phyloP scores from a whole-genome alignment of 2,797 vertebrate genomes.

The Leptoclinus maculatus region DNA sequence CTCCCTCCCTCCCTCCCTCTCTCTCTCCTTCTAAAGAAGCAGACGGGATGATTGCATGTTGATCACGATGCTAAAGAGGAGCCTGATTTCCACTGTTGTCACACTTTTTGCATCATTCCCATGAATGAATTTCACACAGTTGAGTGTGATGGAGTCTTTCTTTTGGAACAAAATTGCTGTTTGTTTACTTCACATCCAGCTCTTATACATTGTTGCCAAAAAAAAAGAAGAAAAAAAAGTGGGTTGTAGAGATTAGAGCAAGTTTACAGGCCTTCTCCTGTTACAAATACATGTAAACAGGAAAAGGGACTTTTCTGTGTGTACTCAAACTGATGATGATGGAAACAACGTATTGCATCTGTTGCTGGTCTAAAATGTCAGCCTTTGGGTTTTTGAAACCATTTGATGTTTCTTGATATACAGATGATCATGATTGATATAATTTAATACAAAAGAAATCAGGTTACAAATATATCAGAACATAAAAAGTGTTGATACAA shows the following conservation, averaged over 20 bases:
- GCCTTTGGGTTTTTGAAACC: background rate
- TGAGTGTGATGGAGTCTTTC: conserved; percentile 17
- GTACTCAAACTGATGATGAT: background rate
- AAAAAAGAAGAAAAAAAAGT: too few relatives aligned
- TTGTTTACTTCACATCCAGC: conserved; percentile 18
- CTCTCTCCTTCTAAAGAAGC: background rate
- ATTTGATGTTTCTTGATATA: background rate
- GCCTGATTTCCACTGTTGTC: conserved; percentile 46
- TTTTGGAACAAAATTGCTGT: conserved; percentile 15
- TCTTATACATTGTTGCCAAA: background rate
- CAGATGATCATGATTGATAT: background rate
- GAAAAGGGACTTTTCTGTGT: background rate
- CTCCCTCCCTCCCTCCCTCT: background rate
- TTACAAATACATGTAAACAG: background rate
- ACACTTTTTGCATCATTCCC: conserved; percentile 57
- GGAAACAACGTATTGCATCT: background rate
- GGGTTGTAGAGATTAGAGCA: background rate
- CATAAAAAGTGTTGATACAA: background rate
- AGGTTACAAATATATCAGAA: background rate
- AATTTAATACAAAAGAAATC: background rate
- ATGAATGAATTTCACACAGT: conserved; percentile 36
- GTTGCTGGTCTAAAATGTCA: background rate
- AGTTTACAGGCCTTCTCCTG: background rate
- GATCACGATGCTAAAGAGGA: conserved; percentile 28
- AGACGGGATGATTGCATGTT: conserved; percentile 26